Conservation (phyloP, 2,888 invertebrate species). For the Pyrrhosoma nymphula region DNA sequence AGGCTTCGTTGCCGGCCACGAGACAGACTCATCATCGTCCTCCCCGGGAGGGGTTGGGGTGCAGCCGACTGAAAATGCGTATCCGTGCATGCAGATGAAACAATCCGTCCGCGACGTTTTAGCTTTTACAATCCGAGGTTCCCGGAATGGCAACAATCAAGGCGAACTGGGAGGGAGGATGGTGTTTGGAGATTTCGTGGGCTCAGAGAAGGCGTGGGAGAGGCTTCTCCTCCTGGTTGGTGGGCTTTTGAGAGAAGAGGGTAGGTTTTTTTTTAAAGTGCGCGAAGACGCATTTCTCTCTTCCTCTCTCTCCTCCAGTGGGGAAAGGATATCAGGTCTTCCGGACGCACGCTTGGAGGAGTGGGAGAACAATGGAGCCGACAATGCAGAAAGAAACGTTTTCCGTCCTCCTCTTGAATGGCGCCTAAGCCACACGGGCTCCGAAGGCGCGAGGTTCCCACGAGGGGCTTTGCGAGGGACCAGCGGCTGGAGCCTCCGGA, state of each 20-base stretch:
- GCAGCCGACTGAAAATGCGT: neutral
- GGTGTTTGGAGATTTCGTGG: neutral
- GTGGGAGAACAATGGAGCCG: slow-evolving; percentile 25
- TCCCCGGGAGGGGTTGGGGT: neutral
- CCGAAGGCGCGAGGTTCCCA: neutral
- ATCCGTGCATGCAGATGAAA: neutral
- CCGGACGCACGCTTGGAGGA: neutral
- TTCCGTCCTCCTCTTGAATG: slow-evolving; percentile 24
- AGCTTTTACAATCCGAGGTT: neutral
- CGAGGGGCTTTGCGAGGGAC: slow-evolving; percentile 26
- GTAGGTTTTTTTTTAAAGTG: neutral
- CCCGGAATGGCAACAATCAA: neutral
- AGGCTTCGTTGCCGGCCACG: neutral
- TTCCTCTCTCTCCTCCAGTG: no score
- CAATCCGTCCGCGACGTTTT: slow-evolving; percentile 31
- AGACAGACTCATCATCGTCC: neutral
- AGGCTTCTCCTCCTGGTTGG: neutral
- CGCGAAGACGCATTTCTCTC: neutral
- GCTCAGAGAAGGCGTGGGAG: neutral
- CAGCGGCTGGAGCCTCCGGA: slow-evolving; percentile 9
- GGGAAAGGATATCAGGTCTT: neutral
- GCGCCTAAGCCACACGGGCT: slow-evolving; percentile 19
- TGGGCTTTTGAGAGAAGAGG: neutral
- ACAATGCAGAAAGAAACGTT: slow-evolving; percentile 5
- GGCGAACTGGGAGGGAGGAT: neutral